Conservation (phyloP, 2,113 vertebrate genomes). For the Anseranas semipalmata region DNA sequence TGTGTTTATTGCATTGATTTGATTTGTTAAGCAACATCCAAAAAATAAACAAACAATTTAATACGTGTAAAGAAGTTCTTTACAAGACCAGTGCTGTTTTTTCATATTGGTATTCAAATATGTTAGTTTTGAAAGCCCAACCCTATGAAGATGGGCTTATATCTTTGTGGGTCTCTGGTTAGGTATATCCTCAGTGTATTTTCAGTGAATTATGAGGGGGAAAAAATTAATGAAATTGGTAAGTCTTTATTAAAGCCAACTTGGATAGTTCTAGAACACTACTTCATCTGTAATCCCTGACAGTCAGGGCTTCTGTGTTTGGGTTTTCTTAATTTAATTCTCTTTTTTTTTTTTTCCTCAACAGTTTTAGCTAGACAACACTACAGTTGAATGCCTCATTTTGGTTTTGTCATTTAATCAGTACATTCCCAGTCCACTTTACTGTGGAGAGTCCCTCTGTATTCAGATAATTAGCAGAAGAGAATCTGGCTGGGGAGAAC, state of each 20-base stretch:
- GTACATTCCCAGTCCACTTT: neutral
- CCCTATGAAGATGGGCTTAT: neutral
- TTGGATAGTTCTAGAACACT: neutral
- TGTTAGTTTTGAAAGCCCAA: neutral
- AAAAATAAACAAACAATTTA: neutral
- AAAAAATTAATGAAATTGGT: neutral
- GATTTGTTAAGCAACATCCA: neutral
- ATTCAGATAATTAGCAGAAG: neutral
- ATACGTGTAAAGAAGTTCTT: neutral
- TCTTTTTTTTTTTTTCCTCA: neutral
- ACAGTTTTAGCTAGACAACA: rapidly evolving
- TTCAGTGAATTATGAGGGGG: neutral
- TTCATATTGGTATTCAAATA: neutral
- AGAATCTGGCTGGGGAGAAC: neutral
- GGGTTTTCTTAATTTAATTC: neutral
- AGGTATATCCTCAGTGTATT: neutral
- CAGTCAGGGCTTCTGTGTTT: neutral
- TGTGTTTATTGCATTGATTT: neutral
- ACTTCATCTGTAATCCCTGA: neutral
- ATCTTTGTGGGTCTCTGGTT: neutral
- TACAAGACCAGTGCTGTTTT: neutral
- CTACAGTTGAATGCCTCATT: neutral
- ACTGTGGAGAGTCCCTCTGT: neutral
- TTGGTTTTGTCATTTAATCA: neutral
- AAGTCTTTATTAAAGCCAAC: neutral